phyloP scores from a whole-genome alignment of 2,888 invertebrate species.

The Hydroisotoma schaefferi region DNA sequence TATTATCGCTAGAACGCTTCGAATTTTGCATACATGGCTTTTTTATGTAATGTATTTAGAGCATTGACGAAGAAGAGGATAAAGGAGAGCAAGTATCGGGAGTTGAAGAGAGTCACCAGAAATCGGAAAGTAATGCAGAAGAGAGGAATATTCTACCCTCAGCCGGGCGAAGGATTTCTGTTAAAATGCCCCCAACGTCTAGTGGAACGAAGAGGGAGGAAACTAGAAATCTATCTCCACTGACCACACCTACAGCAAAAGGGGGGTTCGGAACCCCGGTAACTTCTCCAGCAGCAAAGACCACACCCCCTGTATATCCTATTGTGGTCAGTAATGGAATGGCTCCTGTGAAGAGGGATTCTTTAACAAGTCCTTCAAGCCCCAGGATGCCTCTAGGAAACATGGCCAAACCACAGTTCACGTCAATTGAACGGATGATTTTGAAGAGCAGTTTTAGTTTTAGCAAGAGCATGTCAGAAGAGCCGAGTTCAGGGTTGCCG shows the following conservation, averaged over 20 bases:
- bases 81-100: not conserved
- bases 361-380: not conserved
- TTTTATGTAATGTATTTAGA: not conserved
- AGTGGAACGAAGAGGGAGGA: not conserved
- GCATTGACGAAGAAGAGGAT: not conserved
- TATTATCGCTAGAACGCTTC: not conserved
- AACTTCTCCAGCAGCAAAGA: not conserved
- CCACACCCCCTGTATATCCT: not conserved
- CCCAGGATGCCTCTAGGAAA: no score
- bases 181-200: conserved; percentile 7
- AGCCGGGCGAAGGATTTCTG: not conserved
- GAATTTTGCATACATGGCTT: not conserved
- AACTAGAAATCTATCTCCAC: no score
- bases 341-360: not conserved
- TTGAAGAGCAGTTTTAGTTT: conserved; percentile 20
- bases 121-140: conserved; percentile 12
- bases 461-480: conserved; percentile 16
- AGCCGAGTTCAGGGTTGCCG: not conserved
- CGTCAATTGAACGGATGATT: conserved; percentile 29
- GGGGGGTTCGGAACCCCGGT: no score
- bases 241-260: no score
- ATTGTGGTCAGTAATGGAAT: not conserved
- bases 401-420: conserved; percentile 24
- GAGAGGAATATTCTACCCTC: conserved; percentile 16
- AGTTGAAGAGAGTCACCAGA: conserved; percentile 1